Evolutionary conservation across 2,888 invertebrate genomes (phyloP).

Genomic region (Eucera pruinosa): DNA sequence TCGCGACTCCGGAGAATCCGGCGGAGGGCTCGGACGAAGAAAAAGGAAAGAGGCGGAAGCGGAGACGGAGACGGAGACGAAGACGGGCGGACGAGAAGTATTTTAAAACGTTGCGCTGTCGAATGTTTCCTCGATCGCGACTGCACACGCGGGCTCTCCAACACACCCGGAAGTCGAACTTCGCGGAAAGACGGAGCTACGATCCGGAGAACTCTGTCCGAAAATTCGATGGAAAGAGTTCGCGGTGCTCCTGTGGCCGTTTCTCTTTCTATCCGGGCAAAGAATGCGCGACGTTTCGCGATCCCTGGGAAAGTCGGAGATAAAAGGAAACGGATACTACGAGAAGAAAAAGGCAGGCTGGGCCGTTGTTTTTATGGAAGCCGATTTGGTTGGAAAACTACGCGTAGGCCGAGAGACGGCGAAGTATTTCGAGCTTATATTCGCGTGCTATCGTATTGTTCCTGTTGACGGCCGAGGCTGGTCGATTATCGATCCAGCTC

Average conservation of each 20-base stretch:
- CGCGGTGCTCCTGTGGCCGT: background rate
- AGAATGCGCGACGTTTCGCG: background rate
- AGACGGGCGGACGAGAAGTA: background rate
- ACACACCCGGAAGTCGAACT: too few species aligned
- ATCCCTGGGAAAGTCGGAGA: background rate
- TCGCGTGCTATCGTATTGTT: conserved; percentile 43
- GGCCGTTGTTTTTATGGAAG: background rate
- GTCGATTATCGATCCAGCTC: conserved; percentile 59
- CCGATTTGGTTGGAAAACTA: conserved; percentile 46
- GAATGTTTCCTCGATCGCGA: conserved; percentile 2
- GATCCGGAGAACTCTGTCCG: background rate
- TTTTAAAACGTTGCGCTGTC: conserved; percentile 12
- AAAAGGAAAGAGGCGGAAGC: background rate
- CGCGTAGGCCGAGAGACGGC: conserved; percentile 12
- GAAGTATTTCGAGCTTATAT: conserved; percentile 1
- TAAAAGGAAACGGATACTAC: background rate
- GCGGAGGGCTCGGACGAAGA: background rate
- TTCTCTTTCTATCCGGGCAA: background rate
- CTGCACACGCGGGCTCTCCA: too few species aligned
- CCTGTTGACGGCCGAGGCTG: conserved; percentile 44
- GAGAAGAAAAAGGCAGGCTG: background rate
- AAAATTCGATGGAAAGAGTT: too few species aligned
- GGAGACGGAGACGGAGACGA: too few species aligned
- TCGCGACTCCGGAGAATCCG: conserved; percentile 2
- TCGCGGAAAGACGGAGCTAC: background rate